A percentile compares a stretch with the other conserved stretches of the same genome.
These are phyloP conservation scores for Hippocampus kuda DNA, from an alignment of 2,797 vertebrate genomes.

Conservation along the genomic window DNA sequence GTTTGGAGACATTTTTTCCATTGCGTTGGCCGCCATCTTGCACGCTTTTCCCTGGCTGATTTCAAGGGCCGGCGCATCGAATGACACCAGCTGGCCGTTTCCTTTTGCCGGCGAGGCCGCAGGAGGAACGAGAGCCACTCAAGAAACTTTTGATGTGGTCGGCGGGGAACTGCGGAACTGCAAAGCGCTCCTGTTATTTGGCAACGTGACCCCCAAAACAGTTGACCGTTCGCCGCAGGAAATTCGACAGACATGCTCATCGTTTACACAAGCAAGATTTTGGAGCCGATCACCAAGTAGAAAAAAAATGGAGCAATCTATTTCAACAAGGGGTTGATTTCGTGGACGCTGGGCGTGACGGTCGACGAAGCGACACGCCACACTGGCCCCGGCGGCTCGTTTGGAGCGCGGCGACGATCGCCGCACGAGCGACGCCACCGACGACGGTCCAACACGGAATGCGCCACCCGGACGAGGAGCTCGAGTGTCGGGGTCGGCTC, in stretches of 20 bases:
- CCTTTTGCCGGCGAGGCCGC: background rate
- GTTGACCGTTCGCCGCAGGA: background rate
- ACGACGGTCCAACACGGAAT: no score
- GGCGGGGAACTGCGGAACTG: no score
- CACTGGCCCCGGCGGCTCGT: no score
- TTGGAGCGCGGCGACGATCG: no score
- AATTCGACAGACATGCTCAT: no score
- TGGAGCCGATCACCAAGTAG: no score
- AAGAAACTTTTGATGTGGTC: background rate
- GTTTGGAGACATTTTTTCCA: background rate
- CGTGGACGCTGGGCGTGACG: no score
- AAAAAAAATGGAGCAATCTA: no score
- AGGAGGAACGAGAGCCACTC: background rate
- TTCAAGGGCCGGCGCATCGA: constrained; percentile 24
- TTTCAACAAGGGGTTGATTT: no score
- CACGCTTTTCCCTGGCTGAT: constrained; percentile 56
- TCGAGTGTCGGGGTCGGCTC: constrained; percentile 50
- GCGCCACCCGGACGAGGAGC: constrained; percentile 16
- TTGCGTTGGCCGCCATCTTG: constrained; percentile 40
- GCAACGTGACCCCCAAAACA: background rate
- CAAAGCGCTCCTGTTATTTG: background rate
- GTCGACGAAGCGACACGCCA: no score
- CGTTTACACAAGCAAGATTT: no score
- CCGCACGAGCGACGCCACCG: no score
- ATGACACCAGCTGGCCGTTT: background rate